These are phyloP conservation scores for Ceratoteleas bidentatus DNA, from an alignment of 1,140 invertebrate species.

Conservation along the genomic window DNA sequence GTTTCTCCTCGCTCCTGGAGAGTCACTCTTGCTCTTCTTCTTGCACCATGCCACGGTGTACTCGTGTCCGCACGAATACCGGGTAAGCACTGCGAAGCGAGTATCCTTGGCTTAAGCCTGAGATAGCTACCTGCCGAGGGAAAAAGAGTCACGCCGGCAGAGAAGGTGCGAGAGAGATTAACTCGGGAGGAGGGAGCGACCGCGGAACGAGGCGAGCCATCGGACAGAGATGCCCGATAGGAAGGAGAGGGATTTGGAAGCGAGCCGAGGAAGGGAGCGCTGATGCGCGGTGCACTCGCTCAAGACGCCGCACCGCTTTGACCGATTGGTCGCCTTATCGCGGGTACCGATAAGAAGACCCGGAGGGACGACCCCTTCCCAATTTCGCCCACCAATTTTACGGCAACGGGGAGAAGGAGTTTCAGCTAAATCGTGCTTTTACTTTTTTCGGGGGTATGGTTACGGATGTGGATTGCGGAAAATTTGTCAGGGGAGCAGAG, in stretches of 20 bases:
- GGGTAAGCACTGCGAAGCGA: constrained; percentile 71
- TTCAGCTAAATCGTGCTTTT: no score
- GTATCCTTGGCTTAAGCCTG: constrained; percentile 63
- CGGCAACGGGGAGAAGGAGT: no score
- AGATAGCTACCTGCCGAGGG: constrained; percentile 60
- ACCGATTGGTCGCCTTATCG: constrained; percentile 47
- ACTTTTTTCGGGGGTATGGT: no score
- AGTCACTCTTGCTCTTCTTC: constrained; percentile 67
- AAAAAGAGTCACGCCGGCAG: constrained; percentile 54
- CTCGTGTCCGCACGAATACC: constrained; percentile 66
- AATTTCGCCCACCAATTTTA: no score
- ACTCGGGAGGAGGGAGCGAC: constrained; percentile 42
- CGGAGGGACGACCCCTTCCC: no score
- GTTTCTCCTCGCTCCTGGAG: constrained; percentile 64
- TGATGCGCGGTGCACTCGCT: constrained; percentile 36
- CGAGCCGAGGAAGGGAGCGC: constrained; percentile 38
- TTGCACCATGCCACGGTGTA: constrained; percentile 62
- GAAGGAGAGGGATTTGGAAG: constrained; percentile 56
- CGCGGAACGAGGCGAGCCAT: constrained; percentile 19
- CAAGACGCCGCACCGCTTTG: constrained; percentile 27
- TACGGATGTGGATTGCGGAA: no score
- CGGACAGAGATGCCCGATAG: constrained; percentile 30
- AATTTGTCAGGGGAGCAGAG: no score
- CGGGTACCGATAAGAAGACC: no score
- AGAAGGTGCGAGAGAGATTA: constrained; percentile 39